phyloP scores from a whole-genome alignment of 1,140 invertebrate species.

The Scaptomyza graminum region DNA sequence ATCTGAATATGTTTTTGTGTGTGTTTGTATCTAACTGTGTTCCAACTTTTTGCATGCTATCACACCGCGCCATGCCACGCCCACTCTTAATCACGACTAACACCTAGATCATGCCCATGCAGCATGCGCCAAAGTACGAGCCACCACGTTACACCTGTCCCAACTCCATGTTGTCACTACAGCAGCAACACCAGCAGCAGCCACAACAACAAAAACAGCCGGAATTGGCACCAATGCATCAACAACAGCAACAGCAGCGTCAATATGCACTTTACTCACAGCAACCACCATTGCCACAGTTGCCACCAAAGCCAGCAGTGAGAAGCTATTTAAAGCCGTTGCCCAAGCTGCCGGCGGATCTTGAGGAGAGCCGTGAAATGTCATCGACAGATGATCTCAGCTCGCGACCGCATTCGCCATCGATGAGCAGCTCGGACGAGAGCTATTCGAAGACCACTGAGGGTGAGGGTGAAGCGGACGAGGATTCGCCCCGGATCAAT shows the following conservation, averaged over 20 bases:
- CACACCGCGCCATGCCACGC: slow-evolving; percentile 28
- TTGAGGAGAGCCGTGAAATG: slow-evolving; percentile 82
- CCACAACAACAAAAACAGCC: slow-evolving; percentile 51
- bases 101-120: slow-evolving; percentile 80
- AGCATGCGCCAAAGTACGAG: slow-evolving; percentile 83
- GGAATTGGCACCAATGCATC: slow-evolving; percentile 47
- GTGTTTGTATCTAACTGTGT: slow-evolving; percentile 54
- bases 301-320: slow-evolving; percentile 62
- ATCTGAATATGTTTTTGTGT: slow-evolving; percentile 39
- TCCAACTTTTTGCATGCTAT: slow-evolving; percentile 63
- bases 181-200: slow-evolving; percentile 81
- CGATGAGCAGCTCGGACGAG: slow-evolving; percentile 91
- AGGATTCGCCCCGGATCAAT: slow-evolving; percentile 80
- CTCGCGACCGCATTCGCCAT: slow-evolving; percentile 90
- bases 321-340: slow-evolving; percentile 85
- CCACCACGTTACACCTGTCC: slow-evolving; percentile 85
- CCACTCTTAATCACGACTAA: slow-evolving; percentile 25
- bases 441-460: slow-evolving; percentile 90
- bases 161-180: slow-evolving; percentile 84
- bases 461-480: slow-evolving; percentile 70
- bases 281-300: slow-evolving; percentile 67
- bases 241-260: slow-evolving; percentile 84
- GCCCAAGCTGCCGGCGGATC: slow-evolving; percentile 84
- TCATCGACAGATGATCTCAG: slow-evolving; percentile 92
- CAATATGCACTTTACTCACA: slow-evolving; percentile 84